phyloP scores from a whole-genome alignment of 2,888 invertebrate genomes.

The Hedya salicella region DNA sequence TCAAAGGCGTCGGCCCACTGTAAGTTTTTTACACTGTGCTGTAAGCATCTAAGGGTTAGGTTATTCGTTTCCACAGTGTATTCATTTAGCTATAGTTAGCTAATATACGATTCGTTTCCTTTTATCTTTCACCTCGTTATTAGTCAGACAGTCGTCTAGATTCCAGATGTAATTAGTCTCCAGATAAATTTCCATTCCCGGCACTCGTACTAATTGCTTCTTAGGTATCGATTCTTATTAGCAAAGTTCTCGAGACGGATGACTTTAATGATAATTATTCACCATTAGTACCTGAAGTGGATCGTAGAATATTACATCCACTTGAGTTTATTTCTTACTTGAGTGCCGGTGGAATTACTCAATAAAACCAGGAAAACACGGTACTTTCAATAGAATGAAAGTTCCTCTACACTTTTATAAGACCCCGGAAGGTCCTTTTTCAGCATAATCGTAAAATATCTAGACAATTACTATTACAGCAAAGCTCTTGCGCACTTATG shows the following conservation, averaged over 20 bases:
- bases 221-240: conserved; percentile 10
- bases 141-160: not conserved
- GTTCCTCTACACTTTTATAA: not conserved
- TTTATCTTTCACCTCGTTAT: too few relatives aligned
- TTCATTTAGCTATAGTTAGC: too few relatives aligned
- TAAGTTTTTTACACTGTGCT: too few relatives aligned
- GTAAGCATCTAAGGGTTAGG: too few relatives aligned
- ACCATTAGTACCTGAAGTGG: not conserved
- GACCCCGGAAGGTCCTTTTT: not conserved
- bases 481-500: too few relatives aligned
- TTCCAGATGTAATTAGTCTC: not conserved
- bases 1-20: too few relatives aligned
- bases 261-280: conserved; percentile 16
- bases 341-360: not conserved
- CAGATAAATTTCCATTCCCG: not conserved
- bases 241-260: conserved; percentile 16
- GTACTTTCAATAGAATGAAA: not conserved
- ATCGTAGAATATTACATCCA: not conserved
- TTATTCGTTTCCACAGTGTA: too few relatives aligned
- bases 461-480: not conserved
- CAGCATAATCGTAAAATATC: not conserved
- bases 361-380: not conserved
- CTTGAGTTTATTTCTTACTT: not conserved
- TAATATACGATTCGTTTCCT: too few relatives aligned
- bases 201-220: conserved; percentile 4